phyloP scores from a whole-genome alignment of 2,888 invertebrate species.

The Melanostoma scalare region DNA sequence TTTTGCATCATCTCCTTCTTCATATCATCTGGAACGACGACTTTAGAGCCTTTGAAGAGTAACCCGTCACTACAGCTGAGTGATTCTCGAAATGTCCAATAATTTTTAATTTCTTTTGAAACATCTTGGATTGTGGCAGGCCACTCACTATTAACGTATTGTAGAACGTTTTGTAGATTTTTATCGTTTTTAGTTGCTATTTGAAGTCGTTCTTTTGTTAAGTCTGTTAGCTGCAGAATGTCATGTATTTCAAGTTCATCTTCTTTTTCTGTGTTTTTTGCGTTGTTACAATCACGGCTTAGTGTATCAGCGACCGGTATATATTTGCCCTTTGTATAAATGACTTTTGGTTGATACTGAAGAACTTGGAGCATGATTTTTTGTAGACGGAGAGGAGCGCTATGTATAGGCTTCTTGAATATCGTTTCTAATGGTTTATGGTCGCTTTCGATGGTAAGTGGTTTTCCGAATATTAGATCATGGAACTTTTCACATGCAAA shows the following conservation, averaged over 20 bases:
- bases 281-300: conserved; percentile 50
- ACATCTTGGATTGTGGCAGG: conserved; percentile 3
- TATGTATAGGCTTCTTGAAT: conserved; percentile 69
- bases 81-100: conserved; percentile 39
- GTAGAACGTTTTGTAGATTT: conserved; percentile 31
- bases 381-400: conserved; percentile 66
- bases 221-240: conserved; percentile 10
- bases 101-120: conserved; percentile 23
- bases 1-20: conserved; percentile 36
- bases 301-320: conserved; percentile 65
- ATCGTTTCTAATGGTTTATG: conserved; percentile 74
- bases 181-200: conserved; percentile 27
- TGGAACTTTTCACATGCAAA: conserved; percentile 74
- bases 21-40: conserved; percentile 25
- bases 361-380: conserved; percentile 73
- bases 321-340: conserved; percentile 74
- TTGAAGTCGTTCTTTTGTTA: conserved; percentile 21
- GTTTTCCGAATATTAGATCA: conserved; percentile 20
- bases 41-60: conserved; percentile 36
- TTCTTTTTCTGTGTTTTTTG: conserved; percentile 31
- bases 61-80: conserved; percentile 34
- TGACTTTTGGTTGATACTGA: conserved; percentile 70
- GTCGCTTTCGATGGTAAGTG: conserved; percentile 74
- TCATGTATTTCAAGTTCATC: conserved; percentile 41
- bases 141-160: conserved; percentile 32